Base-by-base conservation (phyloP, 2,888 invertebrate species). In the Daptonema setosum region DNA sequence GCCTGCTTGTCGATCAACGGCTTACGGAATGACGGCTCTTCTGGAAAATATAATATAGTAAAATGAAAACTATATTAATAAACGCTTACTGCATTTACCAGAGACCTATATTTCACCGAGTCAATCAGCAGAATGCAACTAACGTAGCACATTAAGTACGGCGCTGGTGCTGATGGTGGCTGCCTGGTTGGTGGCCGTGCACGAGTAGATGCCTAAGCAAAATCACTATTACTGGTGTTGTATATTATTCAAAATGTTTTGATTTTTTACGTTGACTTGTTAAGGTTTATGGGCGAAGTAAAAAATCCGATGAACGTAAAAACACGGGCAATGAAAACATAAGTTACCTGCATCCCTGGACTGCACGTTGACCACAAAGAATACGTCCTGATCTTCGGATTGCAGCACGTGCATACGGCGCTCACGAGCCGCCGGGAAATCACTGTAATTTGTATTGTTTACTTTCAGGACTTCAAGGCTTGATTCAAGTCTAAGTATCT, bases 121-220 rank as follows among this genome's bases (percentile, higher is more conserved):
- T n/a, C n/a, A n/a, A n/a, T n/a, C 22, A 28, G 17, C 25, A 54
- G 25, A 52, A 45, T n/a, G 8, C 28, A 2, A 64, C 69, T 65
- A 64, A 74, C 74, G 72, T 56, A 80, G 74, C 56, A 91, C 86
- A 61, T 81, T 81, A 29, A 91, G 76, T 24, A 84, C 83, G 26
- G 86, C 86, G 75, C 87, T 88, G 1, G 86, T 82, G 62, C 82
- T 80, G 45, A 87, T 82, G 56, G 80, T 79, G 0, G 91, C 93
- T 20, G 88, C 91, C 50, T 81, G 78, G 73, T 90, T 93, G 66
- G 81, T 80, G 0, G 91, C 93, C 8, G 83, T 87, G 73, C 91
- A 93, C 54, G 85, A 87, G 70, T 93, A 93, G 30, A 86, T 77
- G 0, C 93, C n/a, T n/a, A n/a, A n/a, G n/a, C n/a, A n/a, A n/a